These are phyloP conservation scores for Lucilia cuprina DNA, from an alignment of 1,140 invertebrate genomes.

Conservation along the genomic window DNA sequence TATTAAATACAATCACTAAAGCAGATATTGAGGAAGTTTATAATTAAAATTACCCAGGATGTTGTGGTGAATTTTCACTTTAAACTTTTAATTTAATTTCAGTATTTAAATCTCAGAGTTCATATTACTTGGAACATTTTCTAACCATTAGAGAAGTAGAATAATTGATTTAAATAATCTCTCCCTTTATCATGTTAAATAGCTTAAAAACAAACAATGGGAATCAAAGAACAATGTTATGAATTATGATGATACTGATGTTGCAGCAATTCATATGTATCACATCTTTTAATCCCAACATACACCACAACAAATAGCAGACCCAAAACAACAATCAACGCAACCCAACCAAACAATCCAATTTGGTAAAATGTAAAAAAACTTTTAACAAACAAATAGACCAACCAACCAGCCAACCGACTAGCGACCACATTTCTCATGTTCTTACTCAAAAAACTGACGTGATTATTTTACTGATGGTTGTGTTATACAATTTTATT, in stretches of 20 bases:
- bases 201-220: slow-evolving; percentile 7
- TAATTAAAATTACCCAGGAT: no score
- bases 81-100: no score
- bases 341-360: slow-evolving; percentile 1
- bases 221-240: background rate
- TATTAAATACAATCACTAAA: no score
- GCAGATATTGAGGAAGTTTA: no score
- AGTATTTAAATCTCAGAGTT: no score
- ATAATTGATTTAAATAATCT: slow-evolving; percentile 12
- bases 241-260: slow-evolving; percentile 1
- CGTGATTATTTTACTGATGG: slow-evolving; percentile 14
- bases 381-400: background rate
- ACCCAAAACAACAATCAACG: background rate
- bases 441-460: background rate
- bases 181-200: slow-evolving; percentile 1
- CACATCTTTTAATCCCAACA: background rate
- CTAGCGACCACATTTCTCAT: background rate
- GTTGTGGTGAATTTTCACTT: no score
- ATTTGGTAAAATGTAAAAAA: background rate
- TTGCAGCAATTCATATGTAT: background rate
- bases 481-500: background rate
- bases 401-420: background rate
- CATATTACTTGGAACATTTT: background rate
- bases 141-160: background rate
- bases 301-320: background rate